phyloP scores from a whole-genome alignment of 2,113 vertebrate genomes.

The Larimichthys crocea region DNA sequence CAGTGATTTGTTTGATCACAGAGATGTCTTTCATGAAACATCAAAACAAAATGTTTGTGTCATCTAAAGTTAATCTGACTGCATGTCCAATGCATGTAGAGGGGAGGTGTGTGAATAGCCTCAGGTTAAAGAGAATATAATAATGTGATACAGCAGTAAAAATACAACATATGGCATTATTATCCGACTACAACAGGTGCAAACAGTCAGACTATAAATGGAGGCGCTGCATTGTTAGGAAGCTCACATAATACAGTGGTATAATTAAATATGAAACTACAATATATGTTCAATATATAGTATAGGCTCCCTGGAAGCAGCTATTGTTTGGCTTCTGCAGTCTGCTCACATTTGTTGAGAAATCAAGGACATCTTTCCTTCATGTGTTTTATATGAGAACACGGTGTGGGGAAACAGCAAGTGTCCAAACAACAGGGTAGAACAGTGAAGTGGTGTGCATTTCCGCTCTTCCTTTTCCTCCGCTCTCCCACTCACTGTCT shows the following conservation, averaged over 20 bases:
- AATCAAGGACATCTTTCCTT: background rate
- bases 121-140: constrained; percentile 5
- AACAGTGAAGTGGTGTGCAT: no score
- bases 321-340: background rate
- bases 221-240: constrained; percentile 11
- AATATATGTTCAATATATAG: background rate
- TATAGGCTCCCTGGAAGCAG: constrained; percentile 15
- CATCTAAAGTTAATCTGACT: constrained; percentile 3
- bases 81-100: background rate
- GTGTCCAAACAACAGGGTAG: background rate
- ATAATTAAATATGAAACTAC: constrained; percentile 39
- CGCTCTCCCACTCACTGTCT: no score
- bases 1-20: background rate
- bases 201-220: constrained; percentile 29
- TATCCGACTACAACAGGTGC: constrained; percentile 20
- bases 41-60: background rate
- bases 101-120: background rate
- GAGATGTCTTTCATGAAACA: constrained; percentile 6
- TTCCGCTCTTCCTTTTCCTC: no score
- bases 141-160: background rate
- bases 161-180: background rate
- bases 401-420: background rate
- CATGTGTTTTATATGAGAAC: background rate
- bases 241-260: background rate
- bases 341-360: background rate